Evolutionary conservation across 2,113 vertebrate species (phyloP), one percentile per base, ranked within the genome.

Genomic region (Ophthalmolycus amberensis): DNA sequence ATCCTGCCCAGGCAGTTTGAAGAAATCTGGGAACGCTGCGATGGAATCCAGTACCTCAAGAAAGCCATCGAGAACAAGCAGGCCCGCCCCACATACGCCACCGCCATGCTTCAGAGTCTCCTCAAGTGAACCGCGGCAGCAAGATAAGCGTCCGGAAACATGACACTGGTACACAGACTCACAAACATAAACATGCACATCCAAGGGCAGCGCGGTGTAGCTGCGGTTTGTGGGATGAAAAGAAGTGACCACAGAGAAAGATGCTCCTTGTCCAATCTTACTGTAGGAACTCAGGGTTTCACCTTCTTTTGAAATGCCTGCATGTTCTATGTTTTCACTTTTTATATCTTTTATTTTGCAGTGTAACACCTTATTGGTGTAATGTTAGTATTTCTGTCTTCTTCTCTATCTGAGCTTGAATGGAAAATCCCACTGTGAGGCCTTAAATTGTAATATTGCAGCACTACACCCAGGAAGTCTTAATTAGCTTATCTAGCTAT

Each of bases 11-110:
- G 97, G 63, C 98, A 99, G 93, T 99, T 99, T 34, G 98, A 99
- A 85, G 98, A 99, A 79, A 97, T 99, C 78, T 99, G 98, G 98
- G 98, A 99, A 86, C 97, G 97, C 89, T 99, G 97, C 0, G 98
- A 98, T 0, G 98, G 98, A 18, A 97, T 99, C 82, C 97, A 98
- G 85, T 99, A 99, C 84, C 96, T 99, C n/a, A 97, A 96, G 80
- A 98, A 93, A 0, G 98, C 98, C 4, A 98, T 99, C 1, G 97
- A 97, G 88, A 99, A 96, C 95, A 97, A 95, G 71, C 98, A 99
- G 86, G 98, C 98, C 20, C 95, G 98, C 40, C 98, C 98, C 25
- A 99, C 98, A 0, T 97, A 99, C 0, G 98, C 98, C 1, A 99
- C 98, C 0, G 98, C 98, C 59, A 99, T 98, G 98, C 96, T 99